phyloP scores from a whole-genome alignment of 2,113 vertebrate species.

The Elephantulus edwardii region DNA sequence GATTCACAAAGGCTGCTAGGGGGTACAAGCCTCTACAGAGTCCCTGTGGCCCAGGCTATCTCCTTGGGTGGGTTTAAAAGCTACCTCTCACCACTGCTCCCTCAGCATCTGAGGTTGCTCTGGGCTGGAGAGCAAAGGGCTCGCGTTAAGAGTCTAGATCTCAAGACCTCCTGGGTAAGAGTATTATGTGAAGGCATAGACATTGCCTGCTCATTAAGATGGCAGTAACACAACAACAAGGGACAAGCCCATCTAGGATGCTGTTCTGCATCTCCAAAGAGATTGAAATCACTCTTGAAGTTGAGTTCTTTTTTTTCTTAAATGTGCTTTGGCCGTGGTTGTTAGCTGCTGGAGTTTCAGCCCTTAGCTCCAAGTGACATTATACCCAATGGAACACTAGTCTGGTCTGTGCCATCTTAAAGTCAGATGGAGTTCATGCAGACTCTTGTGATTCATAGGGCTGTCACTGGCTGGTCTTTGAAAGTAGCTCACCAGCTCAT shows the following conservation, averaged over 20 bases:
- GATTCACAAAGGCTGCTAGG: neutral
- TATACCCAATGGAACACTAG: neutral
- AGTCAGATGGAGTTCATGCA: neutral
- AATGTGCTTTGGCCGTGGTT: neutral
- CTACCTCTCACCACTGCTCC: accelerated
- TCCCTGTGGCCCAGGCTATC: neutral
- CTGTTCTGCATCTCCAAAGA: neutral
- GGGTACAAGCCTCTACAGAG: neutral
- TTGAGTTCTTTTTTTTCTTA: neutral
- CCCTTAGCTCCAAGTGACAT: neutral
- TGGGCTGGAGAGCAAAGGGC: neutral
- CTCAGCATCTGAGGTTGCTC: neutral
- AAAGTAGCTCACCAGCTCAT: neutral
- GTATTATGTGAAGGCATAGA: neutral
- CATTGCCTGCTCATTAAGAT: neutral
- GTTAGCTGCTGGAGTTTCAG: neutral
- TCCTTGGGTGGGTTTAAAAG: neutral
- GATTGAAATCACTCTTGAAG: neutral
- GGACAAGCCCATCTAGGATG: neutral
- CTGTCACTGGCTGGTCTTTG: neutral
- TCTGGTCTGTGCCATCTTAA: neutral
- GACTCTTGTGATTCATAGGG: neutral
- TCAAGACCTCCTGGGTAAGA: neutral
- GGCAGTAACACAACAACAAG: neutral
- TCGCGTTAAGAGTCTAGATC: neutral